phyloP scores from a whole-genome alignment of 1,140 invertebrate species.

The Lethrus apterus region DNA sequence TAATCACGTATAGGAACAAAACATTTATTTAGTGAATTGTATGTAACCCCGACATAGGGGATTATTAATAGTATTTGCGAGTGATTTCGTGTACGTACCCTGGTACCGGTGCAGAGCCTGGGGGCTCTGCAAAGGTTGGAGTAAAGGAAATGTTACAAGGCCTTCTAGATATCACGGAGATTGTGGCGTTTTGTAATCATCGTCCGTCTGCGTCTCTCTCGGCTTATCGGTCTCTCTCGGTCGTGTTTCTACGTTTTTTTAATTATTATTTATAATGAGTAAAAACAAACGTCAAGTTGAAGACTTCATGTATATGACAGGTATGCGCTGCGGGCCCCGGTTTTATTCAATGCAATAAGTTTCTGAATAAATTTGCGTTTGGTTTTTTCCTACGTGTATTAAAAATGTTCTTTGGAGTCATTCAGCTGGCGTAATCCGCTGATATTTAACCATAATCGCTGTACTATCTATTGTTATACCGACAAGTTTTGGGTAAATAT shows the following conservation, averaged over 20 bases:
- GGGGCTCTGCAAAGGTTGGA: conserved; percentile 18
- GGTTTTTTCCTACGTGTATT: too few relatives aligned
- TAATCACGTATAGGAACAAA: too few relatives aligned
- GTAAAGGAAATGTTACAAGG: conserved; percentile 22
- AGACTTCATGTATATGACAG: conserved; percentile 13
- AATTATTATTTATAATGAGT: conserved; percentile 22
- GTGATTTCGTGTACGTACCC: too few relatives aligned
- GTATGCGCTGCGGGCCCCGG: conserved; percentile 6
- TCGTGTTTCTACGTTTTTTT: conserved; percentile 9
- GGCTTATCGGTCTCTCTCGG: conserved; percentile 8
- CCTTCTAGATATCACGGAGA: conserved; percentile 21
- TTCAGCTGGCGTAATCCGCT: too few relatives aligned
- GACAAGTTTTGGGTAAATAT: too few relatives aligned
- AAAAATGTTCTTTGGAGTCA: too few relatives aligned
- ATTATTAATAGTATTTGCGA: too few relatives aligned
- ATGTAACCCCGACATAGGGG: too few relatives aligned
- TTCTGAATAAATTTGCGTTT: conserved; percentile 13
- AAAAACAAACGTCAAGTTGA: conserved; percentile 17
- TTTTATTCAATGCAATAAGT: conserved; percentile 14
- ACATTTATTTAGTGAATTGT: too few relatives aligned
- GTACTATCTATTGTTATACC: too few relatives aligned
- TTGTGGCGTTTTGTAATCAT: conserved; percentile 20
- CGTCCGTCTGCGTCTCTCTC: conserved; percentile 6
- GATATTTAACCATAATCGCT: too few relatives aligned
- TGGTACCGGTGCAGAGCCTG: not conserved